These are phyloP conservation scores for Parasteatoda tepidariorum DNA, from an alignment of 1,140 invertebrate genomes.

Conservation along the genomic window DNA sequence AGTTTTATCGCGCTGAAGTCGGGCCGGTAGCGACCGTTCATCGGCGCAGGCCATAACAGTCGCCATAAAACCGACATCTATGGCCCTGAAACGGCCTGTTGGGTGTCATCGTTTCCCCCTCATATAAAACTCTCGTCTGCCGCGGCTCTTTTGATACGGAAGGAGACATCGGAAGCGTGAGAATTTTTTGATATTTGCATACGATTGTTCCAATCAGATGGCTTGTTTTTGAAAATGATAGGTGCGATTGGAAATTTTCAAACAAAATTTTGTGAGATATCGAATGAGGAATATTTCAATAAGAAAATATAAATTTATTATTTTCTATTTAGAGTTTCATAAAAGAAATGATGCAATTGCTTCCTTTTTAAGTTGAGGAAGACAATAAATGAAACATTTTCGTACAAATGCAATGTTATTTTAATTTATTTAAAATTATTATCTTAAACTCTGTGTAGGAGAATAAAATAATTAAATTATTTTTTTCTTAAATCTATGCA, in stretches of 20 bases:
- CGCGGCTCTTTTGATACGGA: background rate
- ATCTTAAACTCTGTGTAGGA: no score
- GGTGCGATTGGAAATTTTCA: background rate
- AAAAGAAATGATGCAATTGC: no score
- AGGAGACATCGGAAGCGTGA: background rate
- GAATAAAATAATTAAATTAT: no score
- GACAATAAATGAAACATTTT: no score
- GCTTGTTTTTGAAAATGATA: background rate
- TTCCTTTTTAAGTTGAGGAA: no score
- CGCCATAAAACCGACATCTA: conserved; percentile 58
- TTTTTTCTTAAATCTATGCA: no score
- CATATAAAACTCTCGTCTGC: conserved; percentile 33
- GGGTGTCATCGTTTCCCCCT: conserved; percentile 48
- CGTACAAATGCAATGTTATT: no score
- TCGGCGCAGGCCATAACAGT: conserved; percentile 39
- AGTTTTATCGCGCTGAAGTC: conserved; percentile 39
- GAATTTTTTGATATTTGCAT: background rate
- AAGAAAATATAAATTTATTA: no score
- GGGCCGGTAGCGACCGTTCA: conserved; percentile 27
- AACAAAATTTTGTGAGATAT: background rate
- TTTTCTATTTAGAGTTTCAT: no score
- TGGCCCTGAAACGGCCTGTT: conserved; percentile 48
- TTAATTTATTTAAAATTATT: no score
- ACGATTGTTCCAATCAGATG: background rate
- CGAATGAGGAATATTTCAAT: no score